These are phyloP conservation scores for Drosophila bipectinata DNA, from an alignment of 1,140 invertebrate species.

Conservation along the genomic window DNA sequence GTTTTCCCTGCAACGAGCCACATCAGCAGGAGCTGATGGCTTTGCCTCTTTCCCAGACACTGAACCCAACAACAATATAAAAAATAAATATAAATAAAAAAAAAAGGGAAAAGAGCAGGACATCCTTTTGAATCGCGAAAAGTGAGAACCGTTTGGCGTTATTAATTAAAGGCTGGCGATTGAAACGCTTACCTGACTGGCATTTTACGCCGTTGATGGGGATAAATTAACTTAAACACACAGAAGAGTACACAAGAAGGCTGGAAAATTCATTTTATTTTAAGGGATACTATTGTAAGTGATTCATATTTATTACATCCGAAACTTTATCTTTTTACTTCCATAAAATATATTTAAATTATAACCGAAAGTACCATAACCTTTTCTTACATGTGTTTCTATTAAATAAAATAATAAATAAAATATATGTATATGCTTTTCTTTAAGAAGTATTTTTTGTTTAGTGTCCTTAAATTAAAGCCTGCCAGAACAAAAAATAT, in stretches of 20 bases:
- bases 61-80: neutral
- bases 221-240: slow-evolving; percentile 39
- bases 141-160: slow-evolving; percentile 40
- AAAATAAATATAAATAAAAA: neutral
- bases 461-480: neutral
- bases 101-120: neutral
- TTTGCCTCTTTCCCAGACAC: slow-evolving; percentile 10
- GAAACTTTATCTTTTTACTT: no score
- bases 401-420: neutral
- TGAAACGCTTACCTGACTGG: slow-evolving; percentile 30
- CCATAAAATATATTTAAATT: no score
- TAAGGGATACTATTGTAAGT: neutral
- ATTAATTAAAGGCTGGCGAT: slow-evolving; percentile 54
- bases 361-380: neutral
- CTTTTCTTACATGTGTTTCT: neutral
- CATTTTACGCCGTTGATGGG: slow-evolving; percentile 22
- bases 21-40: slow-evolving; percentile 9
- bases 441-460: neutral
- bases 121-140: slow-evolving; percentile 7
- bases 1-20: slow-evolving; percentile 19
- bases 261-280: neutral
- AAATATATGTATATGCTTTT: neutral
- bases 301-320: no score
- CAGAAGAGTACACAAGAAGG: slow-evolving; percentile 5
- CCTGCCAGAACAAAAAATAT: neutral